These are phyloP conservation scores for Lasioglossum pauxillum DNA, from an alignment of 2,888 invertebrate species.

Conservation along the genomic window DNA sequence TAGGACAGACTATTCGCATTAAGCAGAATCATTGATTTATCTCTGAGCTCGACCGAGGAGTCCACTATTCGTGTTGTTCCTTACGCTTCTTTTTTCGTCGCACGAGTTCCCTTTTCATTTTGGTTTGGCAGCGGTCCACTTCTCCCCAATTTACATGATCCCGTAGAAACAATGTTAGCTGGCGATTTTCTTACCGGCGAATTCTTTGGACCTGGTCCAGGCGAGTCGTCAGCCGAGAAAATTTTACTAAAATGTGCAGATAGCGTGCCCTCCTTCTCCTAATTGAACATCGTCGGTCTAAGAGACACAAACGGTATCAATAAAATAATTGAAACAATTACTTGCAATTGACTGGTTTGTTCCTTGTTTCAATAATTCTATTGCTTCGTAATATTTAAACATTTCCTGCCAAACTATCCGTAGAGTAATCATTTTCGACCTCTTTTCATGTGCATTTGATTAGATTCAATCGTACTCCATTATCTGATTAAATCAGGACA, in stretches of 20 bases:
- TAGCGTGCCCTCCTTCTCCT: background rate
- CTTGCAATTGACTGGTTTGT: background rate
- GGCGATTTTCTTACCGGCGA: slow-evolving; percentile 47
- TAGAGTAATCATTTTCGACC: background rate
- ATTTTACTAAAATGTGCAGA: slow-evolving; percentile 31
- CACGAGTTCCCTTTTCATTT: slow-evolving; percentile 63
- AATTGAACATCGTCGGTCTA: background rate
- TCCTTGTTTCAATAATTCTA: background rate
- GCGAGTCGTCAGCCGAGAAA: slow-evolving; percentile 25
- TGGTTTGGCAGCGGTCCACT: slow-evolving; percentile 61
- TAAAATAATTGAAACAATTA: background rate
- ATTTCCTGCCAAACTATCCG: background rate
- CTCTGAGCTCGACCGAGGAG: slow-evolving; percentile 23
- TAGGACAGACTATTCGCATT: background rate
- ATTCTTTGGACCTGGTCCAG: slow-evolving; percentile 46
- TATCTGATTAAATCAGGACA: background rate
- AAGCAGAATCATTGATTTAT: slow-evolving; percentile 11
- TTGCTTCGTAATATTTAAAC: too few species aligned
- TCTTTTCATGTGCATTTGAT: too few species aligned
- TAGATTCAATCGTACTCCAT: background rate
- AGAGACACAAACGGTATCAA: background rate
- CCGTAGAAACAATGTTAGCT: slow-evolving; percentile 57
- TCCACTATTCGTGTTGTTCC: slow-evolving; percentile 12
- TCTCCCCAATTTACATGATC: slow-evolving; percentile 66
- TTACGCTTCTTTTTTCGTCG: slow-evolving; percentile 35